Percentiles rank a stretch among this genome's conserved stretches.
Evolutionary conservation across 2,888 invertebrate genomes (phyloP).

Genomic region (Liposcelis brunnea): DNA sequence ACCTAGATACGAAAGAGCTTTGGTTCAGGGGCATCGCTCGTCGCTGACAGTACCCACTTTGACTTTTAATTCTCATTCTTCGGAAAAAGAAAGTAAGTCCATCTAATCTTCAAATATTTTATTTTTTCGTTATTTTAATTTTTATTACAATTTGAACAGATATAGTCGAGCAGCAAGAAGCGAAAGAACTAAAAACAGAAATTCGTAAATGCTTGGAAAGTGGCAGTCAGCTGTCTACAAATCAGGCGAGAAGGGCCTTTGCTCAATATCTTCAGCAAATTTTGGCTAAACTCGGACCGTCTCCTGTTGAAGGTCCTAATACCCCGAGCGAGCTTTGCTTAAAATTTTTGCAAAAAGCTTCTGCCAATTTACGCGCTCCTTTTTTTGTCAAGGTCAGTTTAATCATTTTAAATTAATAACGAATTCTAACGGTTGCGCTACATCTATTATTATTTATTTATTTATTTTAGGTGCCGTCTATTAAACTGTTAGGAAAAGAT

Average conservation of each 20-base stretch:
- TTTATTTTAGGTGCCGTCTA: conserved; percentile 41
- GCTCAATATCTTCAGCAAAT: conserved; percentile 59
- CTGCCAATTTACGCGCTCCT: conserved; percentile 52
- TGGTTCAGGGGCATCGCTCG: conserved; percentile 29
- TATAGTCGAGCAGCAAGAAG: conserved; percentile 1
- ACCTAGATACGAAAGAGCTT: conserved; percentile 35
- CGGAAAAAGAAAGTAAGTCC: conserved; percentile 7
- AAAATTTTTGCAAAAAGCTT: conserved; percentile 57
- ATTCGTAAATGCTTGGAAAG: conserved; percentile 24
- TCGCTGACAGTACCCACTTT: neutral
- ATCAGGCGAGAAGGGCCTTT: conserved; percentile 54
- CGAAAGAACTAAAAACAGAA: conserved; percentile 1
- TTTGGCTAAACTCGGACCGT: conserved; percentile 38
- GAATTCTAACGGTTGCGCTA: no score
- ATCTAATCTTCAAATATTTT: neutral
- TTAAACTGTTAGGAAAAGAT: conserved; percentile 60
- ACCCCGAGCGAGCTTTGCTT: conserved; percentile 43
- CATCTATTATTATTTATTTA: conserved; percentile 10
- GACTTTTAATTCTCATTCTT: neutral
- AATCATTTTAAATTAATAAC: no score
- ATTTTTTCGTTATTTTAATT: neutral
- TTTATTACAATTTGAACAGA: conserved; percentile 1
- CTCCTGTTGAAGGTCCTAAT: conserved; percentile 7
- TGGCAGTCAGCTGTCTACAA: conserved; percentile 10
- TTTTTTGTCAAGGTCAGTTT: conserved; percentile 37